phyloP scores from a whole-genome alignment of 2,797 vertebrate species.

The Aldrovandia affinis region DNA sequence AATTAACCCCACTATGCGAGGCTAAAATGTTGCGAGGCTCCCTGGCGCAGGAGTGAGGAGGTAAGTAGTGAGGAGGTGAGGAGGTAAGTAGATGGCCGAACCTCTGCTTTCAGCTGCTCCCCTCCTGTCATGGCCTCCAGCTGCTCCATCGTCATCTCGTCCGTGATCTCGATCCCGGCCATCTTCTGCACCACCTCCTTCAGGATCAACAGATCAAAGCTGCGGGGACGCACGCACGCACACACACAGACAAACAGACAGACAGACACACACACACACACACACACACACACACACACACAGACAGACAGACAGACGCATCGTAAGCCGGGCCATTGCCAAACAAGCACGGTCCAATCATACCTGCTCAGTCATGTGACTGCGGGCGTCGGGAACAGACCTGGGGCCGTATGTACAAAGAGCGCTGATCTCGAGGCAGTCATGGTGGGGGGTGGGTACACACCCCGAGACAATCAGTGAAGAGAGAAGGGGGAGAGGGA shows the following conservation, averaged over 20 bases:
- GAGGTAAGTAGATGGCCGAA: conserved; percentile 44
- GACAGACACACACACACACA: conserved; percentile 51
- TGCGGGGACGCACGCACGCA: conserved; percentile 53
- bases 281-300: background rate
- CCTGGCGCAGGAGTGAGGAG: too few relatives aligned
- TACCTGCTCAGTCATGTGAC: background rate
- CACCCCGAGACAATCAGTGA: too few relatives aligned
- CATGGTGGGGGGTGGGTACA: too few relatives aligned
- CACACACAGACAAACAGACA: background rate
- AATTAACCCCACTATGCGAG: background rate
- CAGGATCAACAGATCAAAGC: conserved; percentile 96
- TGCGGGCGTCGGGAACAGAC: background rate
- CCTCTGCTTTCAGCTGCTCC: conserved; percentile 98
- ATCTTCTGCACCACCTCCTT: conserved; percentile 99
- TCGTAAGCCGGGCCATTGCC: background rate
- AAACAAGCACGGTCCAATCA: background rate
- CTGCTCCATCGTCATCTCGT: conserved; percentile 97
- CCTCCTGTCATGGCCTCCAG: conserved; percentile 98
- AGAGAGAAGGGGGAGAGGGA: background rate
- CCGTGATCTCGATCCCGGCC: conserved; percentile 98
- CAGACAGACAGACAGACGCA: too few relatives aligned
- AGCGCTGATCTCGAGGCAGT: too few relatives aligned
- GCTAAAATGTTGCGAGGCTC: too few relatives aligned
- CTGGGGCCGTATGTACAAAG: background rate
- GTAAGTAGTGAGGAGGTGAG: too few relatives aligned